Base-by-base conservation (phyloP, 1,140 invertebrate genomes). In the Saccostrea echinata region DNA sequence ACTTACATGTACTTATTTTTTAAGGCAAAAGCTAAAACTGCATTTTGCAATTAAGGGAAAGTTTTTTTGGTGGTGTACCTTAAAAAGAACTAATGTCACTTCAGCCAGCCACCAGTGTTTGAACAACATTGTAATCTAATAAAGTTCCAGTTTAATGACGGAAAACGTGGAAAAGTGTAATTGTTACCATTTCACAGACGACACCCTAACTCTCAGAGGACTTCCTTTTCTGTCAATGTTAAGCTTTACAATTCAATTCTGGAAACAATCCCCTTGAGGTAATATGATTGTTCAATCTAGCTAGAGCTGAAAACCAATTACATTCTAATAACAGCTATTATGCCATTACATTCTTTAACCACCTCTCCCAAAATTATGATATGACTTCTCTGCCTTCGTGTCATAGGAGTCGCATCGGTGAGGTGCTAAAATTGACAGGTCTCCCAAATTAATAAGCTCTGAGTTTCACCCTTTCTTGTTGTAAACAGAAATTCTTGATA, bases 211-310 rank as follows among this genome's bases (percentile, higher is more conserved):
- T 76, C 68, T 76, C 68, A 16, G 16, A 76, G 68, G 68, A 76
- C 13, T 33, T 16, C 8, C 24, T 76, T 13, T 16, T 76, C 68
- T 35, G 68, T 76, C 68, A 76, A 76, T 76, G 27, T 76, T 76
- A 76, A 76, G 68, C 68, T 76, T 76, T 76, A 76, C 68, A 76
- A 76, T 76, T 76, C 68, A 76, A 76, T 76, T 76, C 68, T 76
- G 68, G 68, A 76, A 76, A 76, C 27, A 27, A 76, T 76, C 68
- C 68, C 68, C 68, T 76, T 33, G 68, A 76, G 81, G 81, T 83
- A 83, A 83, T 83, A 83, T 83, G 52, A 83, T 83, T 83, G 81
- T 83, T 83, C 52, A 51, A 83, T 83, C 52, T 83, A 83, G n/a
- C 18, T 35, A 83, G n/a, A 51, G 35, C 81, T 51, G 81, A 51